Evolutionary conservation across 1,140 invertebrate genomes (phyloP).

Genomic region (Rhopalosiphum maidis): DNA sequence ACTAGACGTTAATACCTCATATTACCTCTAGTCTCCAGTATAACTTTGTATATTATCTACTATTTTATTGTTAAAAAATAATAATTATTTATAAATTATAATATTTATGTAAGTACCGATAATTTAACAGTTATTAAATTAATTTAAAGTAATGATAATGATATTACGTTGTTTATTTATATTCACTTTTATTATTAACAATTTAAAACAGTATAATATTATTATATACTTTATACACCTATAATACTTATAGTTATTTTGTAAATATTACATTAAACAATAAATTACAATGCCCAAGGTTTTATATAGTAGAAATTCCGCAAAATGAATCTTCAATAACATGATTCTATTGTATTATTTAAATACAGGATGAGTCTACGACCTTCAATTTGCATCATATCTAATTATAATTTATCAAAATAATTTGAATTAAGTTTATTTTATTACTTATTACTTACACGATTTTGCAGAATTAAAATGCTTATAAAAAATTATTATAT

Average conservation of each 20-base stretch:
- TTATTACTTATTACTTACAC: neutral
- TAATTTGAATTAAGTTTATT: constrained; percentile 7
- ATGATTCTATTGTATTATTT: neutral
- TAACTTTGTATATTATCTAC: neutral
- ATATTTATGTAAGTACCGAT: no score
- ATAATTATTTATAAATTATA: neutral
- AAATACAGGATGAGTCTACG: neutral
- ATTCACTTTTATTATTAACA: neutral
- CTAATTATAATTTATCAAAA: neutral
- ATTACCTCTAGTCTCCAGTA: neutral
- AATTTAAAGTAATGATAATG: neutral
- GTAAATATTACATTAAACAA: neutral
- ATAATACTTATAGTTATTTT: neutral
- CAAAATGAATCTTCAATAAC: neutral
- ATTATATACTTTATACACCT: no score
- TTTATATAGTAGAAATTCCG: neutral
- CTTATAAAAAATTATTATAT: neutral
- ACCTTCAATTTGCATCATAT: neutral
- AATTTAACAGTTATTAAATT: neutral
- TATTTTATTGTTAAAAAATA: neutral
- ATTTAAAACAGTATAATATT: neutral
- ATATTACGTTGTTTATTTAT: neutral
- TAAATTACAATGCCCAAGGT: neutral
- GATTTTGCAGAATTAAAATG: neutral
- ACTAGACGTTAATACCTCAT: neutral